A percentile compares a stretch with the other conserved stretches of the same genome.
Conservation (phyloP, 2,888 invertebrate genomes). For the Sinodicranocentrus sp. region DNA sequence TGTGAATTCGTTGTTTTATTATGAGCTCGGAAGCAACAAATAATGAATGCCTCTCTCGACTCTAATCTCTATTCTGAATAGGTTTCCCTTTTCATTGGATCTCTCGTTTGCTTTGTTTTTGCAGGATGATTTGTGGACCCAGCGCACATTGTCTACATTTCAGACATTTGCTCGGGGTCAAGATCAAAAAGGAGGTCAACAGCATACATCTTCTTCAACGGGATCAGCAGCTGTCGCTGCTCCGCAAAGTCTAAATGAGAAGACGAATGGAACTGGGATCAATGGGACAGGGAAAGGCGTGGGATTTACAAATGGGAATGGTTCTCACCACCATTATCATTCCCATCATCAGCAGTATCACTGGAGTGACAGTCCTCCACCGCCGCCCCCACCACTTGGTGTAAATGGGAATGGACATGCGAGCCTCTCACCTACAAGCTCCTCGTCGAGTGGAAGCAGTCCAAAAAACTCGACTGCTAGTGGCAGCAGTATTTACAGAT, state of each 20-base stretch:
- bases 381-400: conserved; percentile 36
- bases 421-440: conserved; percentile 54
- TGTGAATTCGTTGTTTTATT: no score
- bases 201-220: conserved; percentile 33
- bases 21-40: conserved; percentile 30
- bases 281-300: conserved; percentile 34
- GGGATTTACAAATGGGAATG: conserved; percentile 36
- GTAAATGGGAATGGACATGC: conserved; percentile 49
- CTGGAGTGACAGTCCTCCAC: conserved; percentile 45
- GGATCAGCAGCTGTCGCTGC: conserved; percentile 18
- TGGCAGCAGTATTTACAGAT: conserved; percentile 45
- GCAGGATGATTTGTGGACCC: conserved; percentile 76
- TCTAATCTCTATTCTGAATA: not conserved
- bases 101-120: conserved; percentile 30
- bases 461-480: conserved; percentile 45
- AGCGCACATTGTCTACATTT: conserved; percentile 75
- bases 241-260: conserved; percentile 44
- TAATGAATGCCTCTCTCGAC: conserved; percentile 44
- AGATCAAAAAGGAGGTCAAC: conserved; percentile 64
- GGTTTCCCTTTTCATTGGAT: not conserved
- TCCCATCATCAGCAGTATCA: conserved; percentile 26
- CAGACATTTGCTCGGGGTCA: conserved; percentile 74
- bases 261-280: conserved; percentile 60
- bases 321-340: conserved; percentile 19
- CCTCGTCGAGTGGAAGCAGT: conserved; percentile 49